Conservation (phyloP, 2,888 invertebrate genomes). For the Mimas tiliae region DNA sequence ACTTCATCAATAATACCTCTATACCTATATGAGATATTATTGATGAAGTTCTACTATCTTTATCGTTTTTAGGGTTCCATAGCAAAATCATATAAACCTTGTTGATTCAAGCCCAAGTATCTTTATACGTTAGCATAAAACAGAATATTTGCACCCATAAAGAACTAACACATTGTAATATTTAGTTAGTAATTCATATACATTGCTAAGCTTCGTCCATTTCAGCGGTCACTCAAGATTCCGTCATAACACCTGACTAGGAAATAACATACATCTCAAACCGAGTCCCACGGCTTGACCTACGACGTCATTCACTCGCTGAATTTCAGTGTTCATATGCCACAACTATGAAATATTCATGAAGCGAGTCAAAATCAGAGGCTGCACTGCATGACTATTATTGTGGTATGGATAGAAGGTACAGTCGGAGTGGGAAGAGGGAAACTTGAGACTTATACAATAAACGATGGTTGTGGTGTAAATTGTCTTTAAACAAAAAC, state of each 20-base stretch:
- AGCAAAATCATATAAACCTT: too few relatives aligned
- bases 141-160: too few relatives aligned
- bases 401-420: slow-evolving; percentile 7
- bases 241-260: slow-evolving; percentile 27
- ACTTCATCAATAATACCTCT: too few relatives aligned
- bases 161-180: background rate
- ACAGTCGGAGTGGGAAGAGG: background rate
- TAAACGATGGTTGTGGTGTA: too few relatives aligned
- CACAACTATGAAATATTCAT: slow-evolving; percentile 57
- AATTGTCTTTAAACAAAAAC: too few relatives aligned
- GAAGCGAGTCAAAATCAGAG: slow-evolving; percentile 49
- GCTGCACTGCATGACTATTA: slow-evolving; percentile 29
- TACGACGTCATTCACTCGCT: slow-evolving; percentile 32
- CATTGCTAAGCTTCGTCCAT: background rate
- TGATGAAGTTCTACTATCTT: too few relatives aligned
- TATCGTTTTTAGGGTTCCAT: too few relatives aligned
- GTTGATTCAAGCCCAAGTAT: too few relatives aligned
- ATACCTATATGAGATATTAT: too few relatives aligned
- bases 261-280: slow-evolving; percentile 35
- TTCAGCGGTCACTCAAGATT: background rate
- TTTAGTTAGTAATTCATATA: background rate
- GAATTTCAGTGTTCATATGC: slow-evolving; percentile 34
- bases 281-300: slow-evolving; percentile 35
- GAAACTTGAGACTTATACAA: background rate
- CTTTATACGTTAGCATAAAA: too few relatives aligned